Evolutionary conservation across 2,888 invertebrate genomes (phyloP).

Genomic region (Hypomecis atomaria): DNA sequence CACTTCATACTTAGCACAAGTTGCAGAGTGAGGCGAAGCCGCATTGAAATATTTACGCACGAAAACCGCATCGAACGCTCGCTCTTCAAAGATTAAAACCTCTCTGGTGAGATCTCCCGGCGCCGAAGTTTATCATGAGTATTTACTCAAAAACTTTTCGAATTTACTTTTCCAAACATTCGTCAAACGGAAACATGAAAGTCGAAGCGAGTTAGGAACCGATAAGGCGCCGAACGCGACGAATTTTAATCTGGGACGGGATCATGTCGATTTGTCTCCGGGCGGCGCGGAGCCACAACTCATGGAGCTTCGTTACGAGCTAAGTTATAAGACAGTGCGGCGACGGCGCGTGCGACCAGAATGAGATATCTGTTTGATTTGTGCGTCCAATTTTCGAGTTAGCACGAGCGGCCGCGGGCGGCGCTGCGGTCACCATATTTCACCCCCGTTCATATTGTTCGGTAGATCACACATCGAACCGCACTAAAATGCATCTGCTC

Average conservation of each 20-base stretch:
- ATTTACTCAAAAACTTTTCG: constrained; percentile 61
- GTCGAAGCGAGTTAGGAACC: constrained; percentile 63
- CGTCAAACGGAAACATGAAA: constrained; percentile 69
- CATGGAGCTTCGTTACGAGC: neutral
- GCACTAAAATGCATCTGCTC: constrained; percentile 63
- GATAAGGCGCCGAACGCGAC: constrained; percentile 63
- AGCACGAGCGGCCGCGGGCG: constrained; percentile 25
- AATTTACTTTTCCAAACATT: constrained; percentile 64
- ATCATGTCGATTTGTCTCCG: constrained; percentile 27
- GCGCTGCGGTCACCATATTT: constrained; percentile 41
- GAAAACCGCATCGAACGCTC: constrained; percentile 42
- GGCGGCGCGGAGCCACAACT: constrained; percentile 3
- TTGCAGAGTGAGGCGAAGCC: constrained; percentile 19
- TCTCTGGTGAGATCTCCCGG: constrained; percentile 49
- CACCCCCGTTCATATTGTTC: constrained; percentile 47
- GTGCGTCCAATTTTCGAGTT: constrained; percentile 60
- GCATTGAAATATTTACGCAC: constrained; percentile 48
- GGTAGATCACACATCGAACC: constrained; percentile 61
- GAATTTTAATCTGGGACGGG: constrained; percentile 61
- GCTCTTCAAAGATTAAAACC: constrained; percentile 52
- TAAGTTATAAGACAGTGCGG: constrained; percentile 1
- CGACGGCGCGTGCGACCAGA: constrained; percentile 18
- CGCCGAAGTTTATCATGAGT: constrained; percentile 57
- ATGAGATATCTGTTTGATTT: constrained; percentile 62
- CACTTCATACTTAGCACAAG: constrained; percentile 22